Percentiles rank a stretch among this genome's conserved stretches.
Evolutionary conservation across 2,113 vertebrate genomes (phyloP).

Genomic region (Epinephelus fuscoguttatus): DNA sequence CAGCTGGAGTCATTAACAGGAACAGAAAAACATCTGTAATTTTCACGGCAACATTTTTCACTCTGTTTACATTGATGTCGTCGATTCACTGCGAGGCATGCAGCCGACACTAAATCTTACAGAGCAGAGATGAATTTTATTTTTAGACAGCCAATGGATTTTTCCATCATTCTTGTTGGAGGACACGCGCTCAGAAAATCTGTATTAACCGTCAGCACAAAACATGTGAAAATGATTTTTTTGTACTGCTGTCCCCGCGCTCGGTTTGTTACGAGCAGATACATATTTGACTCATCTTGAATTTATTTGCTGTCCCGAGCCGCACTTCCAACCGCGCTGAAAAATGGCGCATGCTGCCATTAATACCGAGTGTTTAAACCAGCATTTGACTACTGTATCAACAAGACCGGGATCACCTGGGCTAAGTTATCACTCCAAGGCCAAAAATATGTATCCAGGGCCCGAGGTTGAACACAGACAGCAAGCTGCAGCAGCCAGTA

Average conservation of each 20-base stretch:
- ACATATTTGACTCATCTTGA: conserved; percentile 46
- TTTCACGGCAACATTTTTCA: conserved; percentile 94
- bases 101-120: conserved; percentile 96
- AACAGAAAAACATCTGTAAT: conserved; percentile 84
- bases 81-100: conserved; percentile 92
- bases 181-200: conserved; percentile 71
- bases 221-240: conserved; percentile 60
- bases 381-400: conserved; percentile 91
- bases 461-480: conserved; percentile 43
- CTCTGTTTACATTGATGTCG: conserved; percentile 96
- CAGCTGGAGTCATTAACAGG: conserved; percentile 55
- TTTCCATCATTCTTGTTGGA: conserved; percentile 95
- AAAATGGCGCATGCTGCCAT: conserved; percentile 25
- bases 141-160: conserved; percentile 96
- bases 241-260: conserved; percentile 19
- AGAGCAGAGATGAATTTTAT: conserved; percentile 97
- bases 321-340: conserved; percentile 14
- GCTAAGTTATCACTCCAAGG: conserved; percentile 89
- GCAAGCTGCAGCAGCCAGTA: conserved; percentile 63
- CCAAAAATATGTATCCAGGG: conserved; percentile 59
- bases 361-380: conserved; percentile 43
- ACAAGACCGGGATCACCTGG: conserved; percentile 88
- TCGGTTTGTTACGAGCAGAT: conserved; percentile 37
- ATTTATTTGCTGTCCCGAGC: conserved; percentile 42
- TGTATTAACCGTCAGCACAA: conserved; percentile 55